These are phyloP conservation scores for Candidula unifasciata DNA, from an alignment of 2,888 invertebrate species.

Conservation along the genomic window DNA sequence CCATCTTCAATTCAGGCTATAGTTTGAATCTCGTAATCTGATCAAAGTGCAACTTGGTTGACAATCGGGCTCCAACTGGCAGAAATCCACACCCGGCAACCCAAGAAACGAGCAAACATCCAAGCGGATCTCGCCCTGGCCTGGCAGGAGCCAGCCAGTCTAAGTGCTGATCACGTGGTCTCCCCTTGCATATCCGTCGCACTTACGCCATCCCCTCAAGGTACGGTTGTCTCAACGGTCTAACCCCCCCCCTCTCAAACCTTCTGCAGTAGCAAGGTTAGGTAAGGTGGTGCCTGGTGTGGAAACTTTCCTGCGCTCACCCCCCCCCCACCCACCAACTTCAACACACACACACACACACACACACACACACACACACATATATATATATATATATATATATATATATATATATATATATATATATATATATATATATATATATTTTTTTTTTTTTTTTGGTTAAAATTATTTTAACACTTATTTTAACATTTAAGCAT, in stretches of 20 bases:
- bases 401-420: neutral
- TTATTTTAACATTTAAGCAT: no score
- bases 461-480: no score
- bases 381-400: neutral
- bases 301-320: no score
- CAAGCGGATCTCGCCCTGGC: neutral
- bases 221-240: no score
- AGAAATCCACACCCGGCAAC: conserved; percentile 3
- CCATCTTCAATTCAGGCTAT: neutral
- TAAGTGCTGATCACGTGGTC: neutral
- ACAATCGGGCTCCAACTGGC: neutral
- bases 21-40: neutral
- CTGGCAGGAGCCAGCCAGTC: neutral
- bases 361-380: neutral
- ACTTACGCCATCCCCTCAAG: neutral
- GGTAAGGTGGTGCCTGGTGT: no score
- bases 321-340: no score
- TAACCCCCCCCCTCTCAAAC: no score
- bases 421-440: neutral
- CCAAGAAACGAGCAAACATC: neutral
- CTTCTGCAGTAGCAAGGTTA: no score
- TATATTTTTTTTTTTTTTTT: neutral
- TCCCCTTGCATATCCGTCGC: neutral
- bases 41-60: neutral
- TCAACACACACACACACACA: no score